Base-by-base conservation (phyloP, 2,113 vertebrate species). In the Cavia porcellus region DNA sequence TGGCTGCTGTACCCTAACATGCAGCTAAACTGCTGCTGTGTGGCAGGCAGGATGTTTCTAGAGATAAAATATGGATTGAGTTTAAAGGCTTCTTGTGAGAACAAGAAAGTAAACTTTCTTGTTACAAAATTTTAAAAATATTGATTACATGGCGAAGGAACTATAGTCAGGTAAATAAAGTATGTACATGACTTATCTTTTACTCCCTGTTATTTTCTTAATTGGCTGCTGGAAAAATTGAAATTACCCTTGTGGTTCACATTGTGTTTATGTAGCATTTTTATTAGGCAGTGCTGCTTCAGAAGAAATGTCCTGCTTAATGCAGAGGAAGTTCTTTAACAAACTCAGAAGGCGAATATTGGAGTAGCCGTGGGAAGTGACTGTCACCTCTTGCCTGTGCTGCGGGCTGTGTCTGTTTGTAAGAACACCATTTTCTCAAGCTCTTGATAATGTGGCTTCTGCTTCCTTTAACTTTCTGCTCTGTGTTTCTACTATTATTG, bases 111-210 rank as follows among this genome's bases (percentile, higher is more conserved):
- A n/a, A 77, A n/a, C 28, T 66, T 92, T 95, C 30, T 91, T 28
- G 24, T 81, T 52, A 68, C 79, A 74, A 32, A 15, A 61, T 90
- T 90, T 38, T 24, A 55, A 90, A 77, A 90, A 55, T 45, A 72
- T 45, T 62, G 64, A 62, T 88, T 86, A n/a, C 6, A 19, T 95
- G 35, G 89, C 90, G 30, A 86, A 92, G 80, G 64, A 24, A 50
- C 32, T 50, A 86, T 82, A 72, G 9, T 82, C 30, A 17, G 4
- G 38, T 83, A 72, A 45, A 19, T 87, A 85, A 94, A 94, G 38
- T 81, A 66, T 83, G 68, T 64, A 85, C 75, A 35, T 83, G 24
- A 30, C 28, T 74, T 82, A 42, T 45, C 38, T 79, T 38, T 50
- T 92, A 2, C 32, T 95, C 55, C 19, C 24, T 28, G 24, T 20